Evolutionary conservation across 2,888 invertebrate species (phyloP), one percentile per base, ranked within the genome.

Genomic region (Standfussiana lucernea): DNA sequence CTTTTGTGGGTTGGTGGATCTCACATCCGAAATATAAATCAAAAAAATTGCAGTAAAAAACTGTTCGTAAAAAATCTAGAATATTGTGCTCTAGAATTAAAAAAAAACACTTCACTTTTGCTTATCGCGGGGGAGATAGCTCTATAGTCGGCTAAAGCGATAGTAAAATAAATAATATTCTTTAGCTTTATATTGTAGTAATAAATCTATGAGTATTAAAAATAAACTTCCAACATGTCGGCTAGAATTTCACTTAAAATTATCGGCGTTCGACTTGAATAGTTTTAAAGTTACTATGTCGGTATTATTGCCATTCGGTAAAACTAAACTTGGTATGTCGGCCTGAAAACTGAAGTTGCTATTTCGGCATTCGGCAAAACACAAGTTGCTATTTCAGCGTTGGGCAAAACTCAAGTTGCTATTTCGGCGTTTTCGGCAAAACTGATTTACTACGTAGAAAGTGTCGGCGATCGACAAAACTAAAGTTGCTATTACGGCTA

Each of bases 201-300:
- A 68, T 77, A 77, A 70, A 72, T 13, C 11, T 62, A 62, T 37
- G 37, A 62, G 37, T 37, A 62, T 40, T 64, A 64, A 28, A 64
- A 40, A 24, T 10, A 37, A 37, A 64, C 37, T 32, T 67, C n/a
- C 18, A 45, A 42, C 10, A 35, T 42, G 10, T 62, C 61, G 42
- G 35, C 8, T 6, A 62, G 59, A 70, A 24, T 8, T 13, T 42
- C 15, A 40, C 18, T 40, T 53, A 11, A 5, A 5, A n/a, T 2
- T 5, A 50, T 50, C 24, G 50, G 50, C 21, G 21, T 47, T 47
- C 47, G 21, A 7, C 18, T 45, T 45, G 6, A 18, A 18, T 18
- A 45, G 13, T 45, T 45, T 45, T 45, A 18, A 13, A 56, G 56
- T 56, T n/a, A n/a, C 28, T n/a, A n/a, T 56, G 50, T 53, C n/a